Evolutionary conservation across 1,140 invertebrate species (phyloP).

Genomic region (Ips typographus): DNA sequence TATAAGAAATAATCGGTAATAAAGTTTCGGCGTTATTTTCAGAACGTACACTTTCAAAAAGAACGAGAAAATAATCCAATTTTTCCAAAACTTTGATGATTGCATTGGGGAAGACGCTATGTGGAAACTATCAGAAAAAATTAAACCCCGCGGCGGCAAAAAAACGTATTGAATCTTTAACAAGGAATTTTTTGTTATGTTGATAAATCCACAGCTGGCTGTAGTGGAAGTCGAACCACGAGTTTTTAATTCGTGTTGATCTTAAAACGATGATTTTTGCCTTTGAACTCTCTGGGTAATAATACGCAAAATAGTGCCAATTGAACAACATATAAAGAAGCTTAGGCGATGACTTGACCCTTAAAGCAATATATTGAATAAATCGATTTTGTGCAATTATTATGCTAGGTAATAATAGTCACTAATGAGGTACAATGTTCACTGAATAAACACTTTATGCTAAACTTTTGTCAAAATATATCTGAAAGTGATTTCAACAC

Average conservation of each 20-base stretch:
- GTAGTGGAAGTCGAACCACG: no score
- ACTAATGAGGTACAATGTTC: no score
- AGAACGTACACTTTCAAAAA: conserved; percentile 85
- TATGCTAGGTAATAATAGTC: conserved; percentile 8
- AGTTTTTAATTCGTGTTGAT: no score
- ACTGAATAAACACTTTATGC: no score
- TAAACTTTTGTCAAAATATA: no score
- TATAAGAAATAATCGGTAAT: neutral
- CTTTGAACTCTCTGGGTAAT: no score
- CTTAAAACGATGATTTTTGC: no score
- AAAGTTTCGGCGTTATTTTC: conserved; percentile 46
- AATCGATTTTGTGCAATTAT: conserved; percentile 42
- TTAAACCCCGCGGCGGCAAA: conserved; percentile 84
- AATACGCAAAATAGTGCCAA: no score
- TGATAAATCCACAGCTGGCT: no score
- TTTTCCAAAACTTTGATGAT: conserved; percentile 97
- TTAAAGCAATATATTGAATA: conserved; percentile 33
- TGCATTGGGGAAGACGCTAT: conserved; percentile 93
- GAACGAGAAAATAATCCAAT: conserved; percentile 89
- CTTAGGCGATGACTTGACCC: neutral
- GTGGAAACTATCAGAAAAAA: conserved; percentile 96
- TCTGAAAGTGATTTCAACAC: no score
- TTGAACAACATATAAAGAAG: no score
- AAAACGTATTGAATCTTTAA: conserved; percentile 47
- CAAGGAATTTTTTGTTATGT: neutral